These are phyloP conservation scores for Reinhardtius hippoglossoides DNA, from an alignment of 2,113 vertebrate genomes.

Conservation along the genomic window DNA sequence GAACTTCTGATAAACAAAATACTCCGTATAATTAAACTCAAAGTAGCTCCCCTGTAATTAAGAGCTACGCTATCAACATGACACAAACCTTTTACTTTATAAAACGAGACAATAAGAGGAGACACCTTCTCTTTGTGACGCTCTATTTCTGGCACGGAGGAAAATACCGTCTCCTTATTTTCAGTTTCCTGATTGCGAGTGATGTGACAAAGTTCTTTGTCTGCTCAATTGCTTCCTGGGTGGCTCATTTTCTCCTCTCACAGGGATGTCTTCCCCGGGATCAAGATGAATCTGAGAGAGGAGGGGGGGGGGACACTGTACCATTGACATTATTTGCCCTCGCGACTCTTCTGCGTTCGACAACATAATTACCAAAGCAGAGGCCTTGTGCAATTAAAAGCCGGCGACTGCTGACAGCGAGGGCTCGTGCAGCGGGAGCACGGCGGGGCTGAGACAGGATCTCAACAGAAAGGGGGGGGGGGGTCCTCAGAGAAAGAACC, in stretches of 20 bases:
- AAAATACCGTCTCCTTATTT: slow-evolving; percentile 49
- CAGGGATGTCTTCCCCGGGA: slow-evolving; percentile 36
- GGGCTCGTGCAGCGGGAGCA: slow-evolving; percentile 19
- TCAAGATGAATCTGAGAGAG: slow-evolving; percentile 45
- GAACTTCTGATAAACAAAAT: slow-evolving; percentile 23
- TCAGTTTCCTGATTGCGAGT: slow-evolving; percentile 54
- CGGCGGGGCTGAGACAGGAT: slow-evolving; percentile 32
- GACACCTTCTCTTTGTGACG: slow-evolving; percentile 7
- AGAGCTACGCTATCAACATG: slow-evolving; percentile 8
- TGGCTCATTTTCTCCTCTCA: slow-evolving; percentile 31
- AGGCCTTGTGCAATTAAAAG: slow-evolving; percentile 74
- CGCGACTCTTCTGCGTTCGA: slow-evolving; percentile 56
- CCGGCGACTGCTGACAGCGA: slow-evolving; percentile 57
- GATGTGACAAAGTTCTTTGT: slow-evolving; percentile 65
- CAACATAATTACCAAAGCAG: slow-evolving; percentile 76
- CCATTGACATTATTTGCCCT: slow-evolving; percentile 62
- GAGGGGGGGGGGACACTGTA: slow-evolving; percentile 7
- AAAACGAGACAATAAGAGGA: slow-evolving; percentile 25
- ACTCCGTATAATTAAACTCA: slow-evolving; percentile 53
- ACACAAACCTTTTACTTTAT: slow-evolving; percentile 39
- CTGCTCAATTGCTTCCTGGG: slow-evolving; percentile 61
- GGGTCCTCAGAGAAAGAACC: background rate
- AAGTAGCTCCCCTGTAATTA: slow-evolving; percentile 43
- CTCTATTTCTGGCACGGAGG: slow-evolving; percentile 26
- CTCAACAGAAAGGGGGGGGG: slow-evolving; percentile 14